Evolutionary conservation across 92 coral and sea anemone genomes (phyloP).

Genomic region (Zoanthus sociatus): DNA sequence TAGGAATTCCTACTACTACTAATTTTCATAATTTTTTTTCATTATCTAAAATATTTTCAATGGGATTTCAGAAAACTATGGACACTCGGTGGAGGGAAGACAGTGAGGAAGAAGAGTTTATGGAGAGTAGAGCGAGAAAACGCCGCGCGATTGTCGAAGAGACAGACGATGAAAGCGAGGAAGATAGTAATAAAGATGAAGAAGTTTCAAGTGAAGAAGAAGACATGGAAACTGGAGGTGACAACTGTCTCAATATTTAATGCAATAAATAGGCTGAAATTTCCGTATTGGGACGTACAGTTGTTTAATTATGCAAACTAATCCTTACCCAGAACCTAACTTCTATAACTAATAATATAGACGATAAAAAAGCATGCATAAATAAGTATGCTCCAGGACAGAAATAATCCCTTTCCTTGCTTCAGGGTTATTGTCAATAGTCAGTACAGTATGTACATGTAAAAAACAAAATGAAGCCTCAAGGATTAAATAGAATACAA

Average conservation of each 20-base stretch:
- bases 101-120: slow-evolving; percentile 59
- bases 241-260: not conserved
- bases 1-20: not conserved
- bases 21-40: not conserved
- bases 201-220: slow-evolving; percentile 39
- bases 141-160: slow-evolving; percentile 38
- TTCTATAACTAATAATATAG: too few species aligned
- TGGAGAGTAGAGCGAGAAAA: slow-evolving; percentile 65
- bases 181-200: slow-evolving; percentile 40
- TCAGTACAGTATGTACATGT: too few species aligned
- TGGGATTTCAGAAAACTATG: slow-evolving; percentile 13
- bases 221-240: slow-evolving; percentile 52
- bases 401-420: too few species aligned
- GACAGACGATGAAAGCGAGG: slow-evolving; percentile 47
- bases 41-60: not conserved
- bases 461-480: too few species aligned
- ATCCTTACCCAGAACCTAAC: too few species aligned
- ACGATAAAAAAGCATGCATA: too few species aligned
- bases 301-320: too few species aligned
- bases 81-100: slow-evolving; percentile 13
- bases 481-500: too few species aligned
- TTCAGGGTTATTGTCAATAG: too few species aligned
- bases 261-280: too few species aligned
- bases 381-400: too few species aligned
- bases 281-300: too few species aligned